These are phyloP conservation scores for Eurytoma adleriae DNA, from an alignment of 2,888 invertebrate genomes.

Conservation along the genomic window DNA sequence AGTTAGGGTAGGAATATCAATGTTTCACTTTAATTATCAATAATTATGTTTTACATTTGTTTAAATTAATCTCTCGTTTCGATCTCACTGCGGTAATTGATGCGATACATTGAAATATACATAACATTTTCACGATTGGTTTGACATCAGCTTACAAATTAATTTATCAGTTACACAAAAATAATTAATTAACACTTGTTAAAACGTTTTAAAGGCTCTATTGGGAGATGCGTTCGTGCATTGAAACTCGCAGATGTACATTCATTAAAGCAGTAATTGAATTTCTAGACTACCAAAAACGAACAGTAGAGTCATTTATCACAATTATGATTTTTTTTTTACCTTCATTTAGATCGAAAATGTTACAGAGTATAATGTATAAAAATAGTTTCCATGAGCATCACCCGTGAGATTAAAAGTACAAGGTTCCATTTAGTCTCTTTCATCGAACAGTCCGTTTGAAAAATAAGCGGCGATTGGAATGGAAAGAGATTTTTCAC, in stretches of 20 bases:
- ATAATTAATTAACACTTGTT: no score
- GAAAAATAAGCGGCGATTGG: slow-evolving; percentile 38
- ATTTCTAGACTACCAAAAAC: slow-evolving; percentile 44
- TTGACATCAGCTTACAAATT: no score
- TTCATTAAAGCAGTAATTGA: slow-evolving; percentile 23
- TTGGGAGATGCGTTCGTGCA: neutral
- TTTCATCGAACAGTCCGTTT: slow-evolving; percentile 57
- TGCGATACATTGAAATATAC: no score
- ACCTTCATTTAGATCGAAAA: slow-evolving; percentile 51
- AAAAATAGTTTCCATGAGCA: slow-evolving; percentile 72
- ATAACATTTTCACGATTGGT: no score
- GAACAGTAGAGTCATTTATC: slow-evolving; percentile 55
- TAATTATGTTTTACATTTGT: no score
- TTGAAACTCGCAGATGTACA: slow-evolving; percentile 51
- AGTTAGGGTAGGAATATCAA: no score
- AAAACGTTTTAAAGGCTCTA: no score
- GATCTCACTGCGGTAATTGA: no score
- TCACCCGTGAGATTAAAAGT: slow-evolving; percentile 57
- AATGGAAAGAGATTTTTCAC: slow-evolving; percentile 32
- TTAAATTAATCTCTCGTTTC: no score
- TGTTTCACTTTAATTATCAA: no score
- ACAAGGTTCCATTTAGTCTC: slow-evolving; percentile 51
- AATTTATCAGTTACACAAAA: no score
- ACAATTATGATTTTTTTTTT: slow-evolving; percentile 52
- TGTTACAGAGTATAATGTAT: slow-evolving; percentile 72